These are phyloP conservation scores for Sebastes umbrosus DNA, from an alignment of 2,797 vertebrate species.

Conservation along the genomic window DNA sequence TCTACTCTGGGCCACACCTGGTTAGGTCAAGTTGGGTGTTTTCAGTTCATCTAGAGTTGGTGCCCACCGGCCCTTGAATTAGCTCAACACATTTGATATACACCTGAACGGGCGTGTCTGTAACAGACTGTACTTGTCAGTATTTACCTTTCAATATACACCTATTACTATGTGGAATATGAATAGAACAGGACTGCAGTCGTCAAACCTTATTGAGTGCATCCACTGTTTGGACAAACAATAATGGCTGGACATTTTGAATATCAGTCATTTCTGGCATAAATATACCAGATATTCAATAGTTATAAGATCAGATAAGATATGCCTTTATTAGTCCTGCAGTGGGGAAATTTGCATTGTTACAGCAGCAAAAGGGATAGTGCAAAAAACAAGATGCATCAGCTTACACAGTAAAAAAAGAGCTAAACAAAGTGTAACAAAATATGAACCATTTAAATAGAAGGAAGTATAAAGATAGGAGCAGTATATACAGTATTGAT, in stretches of 20 bases:
- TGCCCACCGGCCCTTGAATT: neutral
- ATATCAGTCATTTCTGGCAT: neutral
- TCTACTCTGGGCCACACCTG: neutral
- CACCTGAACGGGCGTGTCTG: neutral
- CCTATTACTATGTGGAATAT: too few relatives aligned
- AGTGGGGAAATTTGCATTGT: too few relatives aligned
- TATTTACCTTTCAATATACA: neutral
- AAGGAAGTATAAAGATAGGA: too few relatives aligned
- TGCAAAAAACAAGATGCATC: too few relatives aligned
- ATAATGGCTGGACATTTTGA: neutral
- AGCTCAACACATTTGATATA: neutral
- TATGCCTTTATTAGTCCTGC: too few relatives aligned
- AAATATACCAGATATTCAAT: neutral
- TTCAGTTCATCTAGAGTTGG: neutral
- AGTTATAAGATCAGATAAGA: too few relatives aligned
- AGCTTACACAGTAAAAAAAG: too few relatives aligned
- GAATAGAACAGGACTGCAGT: too few relatives aligned
- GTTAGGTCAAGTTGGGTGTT: neutral
- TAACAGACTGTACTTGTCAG: neutral
- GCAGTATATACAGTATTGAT: too few relatives aligned
- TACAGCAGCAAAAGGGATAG: too few relatives aligned
- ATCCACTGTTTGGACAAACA: neutral
- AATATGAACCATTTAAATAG: too few relatives aligned
- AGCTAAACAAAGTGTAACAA: too few relatives aligned
- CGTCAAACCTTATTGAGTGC: neutral